Evolutionary conservation across 2,888 invertebrate species (phyloP).

Genomic region (Drosophila histrio): DNA sequence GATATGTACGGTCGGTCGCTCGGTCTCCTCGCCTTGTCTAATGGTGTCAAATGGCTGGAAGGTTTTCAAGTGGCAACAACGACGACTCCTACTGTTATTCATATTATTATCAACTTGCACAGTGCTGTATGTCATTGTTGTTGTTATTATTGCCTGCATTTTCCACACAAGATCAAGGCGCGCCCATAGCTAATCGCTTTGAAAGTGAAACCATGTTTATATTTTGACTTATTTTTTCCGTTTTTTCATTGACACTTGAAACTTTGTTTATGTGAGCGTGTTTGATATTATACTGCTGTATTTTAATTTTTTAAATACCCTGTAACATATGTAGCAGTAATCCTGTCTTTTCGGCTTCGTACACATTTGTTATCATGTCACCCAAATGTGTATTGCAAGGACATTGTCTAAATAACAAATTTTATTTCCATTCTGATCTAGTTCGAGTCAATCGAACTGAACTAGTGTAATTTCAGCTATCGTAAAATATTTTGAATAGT

Average conservation of each 20-base stretch:
- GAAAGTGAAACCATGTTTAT: constrained; percentile 81
- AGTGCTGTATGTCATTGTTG: constrained; percentile 21
- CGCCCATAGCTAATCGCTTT: constrained; percentile 77
- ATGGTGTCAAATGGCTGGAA: constrained; percentile 70
- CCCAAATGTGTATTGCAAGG: neutral
- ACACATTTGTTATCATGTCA: neutral
- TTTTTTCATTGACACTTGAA: constrained; percentile 59
- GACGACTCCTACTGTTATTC: constrained; percentile 43
- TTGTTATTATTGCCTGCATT: constrained; percentile 39
- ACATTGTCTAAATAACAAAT: neutral
- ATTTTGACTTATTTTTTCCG: constrained; percentile 69
- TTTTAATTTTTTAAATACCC: constrained; percentile 42
- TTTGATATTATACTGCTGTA: no score
- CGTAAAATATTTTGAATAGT: no score
- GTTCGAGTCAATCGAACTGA: no score
- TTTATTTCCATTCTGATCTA: no score
- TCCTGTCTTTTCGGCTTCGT: neutral
- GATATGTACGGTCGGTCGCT: constrained; percentile 14
- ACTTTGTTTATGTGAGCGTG: constrained; percentile 52
- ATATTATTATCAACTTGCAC: constrained; percentile 66
- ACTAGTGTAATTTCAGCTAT: no score
- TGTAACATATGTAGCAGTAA: constrained; percentile 1
- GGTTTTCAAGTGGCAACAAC: constrained; percentile 53
- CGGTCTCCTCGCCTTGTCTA: constrained; percentile 15
- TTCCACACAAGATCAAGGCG: constrained; percentile 65